Conservation (phyloP, 1,140 invertebrate species). For the Zeugodacus cucurbitae region DNA sequence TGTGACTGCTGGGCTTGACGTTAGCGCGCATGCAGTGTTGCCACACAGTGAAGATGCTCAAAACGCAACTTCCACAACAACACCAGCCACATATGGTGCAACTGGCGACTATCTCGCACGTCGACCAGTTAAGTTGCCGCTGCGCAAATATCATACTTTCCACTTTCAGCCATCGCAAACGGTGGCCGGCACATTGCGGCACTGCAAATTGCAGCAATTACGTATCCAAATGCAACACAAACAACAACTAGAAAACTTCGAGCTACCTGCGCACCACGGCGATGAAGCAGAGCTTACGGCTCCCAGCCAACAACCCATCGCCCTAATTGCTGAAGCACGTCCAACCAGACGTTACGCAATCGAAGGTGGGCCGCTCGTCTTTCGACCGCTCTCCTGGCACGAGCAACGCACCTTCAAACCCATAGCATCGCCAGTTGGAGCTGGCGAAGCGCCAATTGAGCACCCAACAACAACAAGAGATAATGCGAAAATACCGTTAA, state of each 20-base stretch:
- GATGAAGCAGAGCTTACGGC: not conserved
- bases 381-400: conserved; percentile 52
- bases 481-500: not conserved
- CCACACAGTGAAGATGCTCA: conserved; percentile 43
- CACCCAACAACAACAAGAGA: not conserved
- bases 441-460: not conserved
- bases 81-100: conserved; percentile 51
- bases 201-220: conserved; percentile 55
- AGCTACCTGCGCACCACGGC: not conserved
- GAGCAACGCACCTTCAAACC: conserved; percentile 62
- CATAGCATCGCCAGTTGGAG: conserved; percentile 50
- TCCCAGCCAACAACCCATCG: not conserved
- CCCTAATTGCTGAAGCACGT: not conserved
- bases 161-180: conserved; percentile 73
- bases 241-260: conserved; percentile 40
- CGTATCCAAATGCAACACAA: conserved; percentile 51
- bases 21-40: conserved; percentile 37
- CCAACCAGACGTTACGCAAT: conserved; percentile 11
- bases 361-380: conserved; percentile 48
- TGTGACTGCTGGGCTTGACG: conserved; percentile 45
- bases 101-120: conserved; percentile 52
- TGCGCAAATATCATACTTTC: conserved; percentile 77
- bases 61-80: conserved; percentile 62
- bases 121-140: conserved; percentile 68
- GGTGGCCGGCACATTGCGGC: conserved; percentile 48